phyloP scores from a whole-genome alignment of 2,888 invertebrate species.

The Xestia rhomboidea region DNA sequence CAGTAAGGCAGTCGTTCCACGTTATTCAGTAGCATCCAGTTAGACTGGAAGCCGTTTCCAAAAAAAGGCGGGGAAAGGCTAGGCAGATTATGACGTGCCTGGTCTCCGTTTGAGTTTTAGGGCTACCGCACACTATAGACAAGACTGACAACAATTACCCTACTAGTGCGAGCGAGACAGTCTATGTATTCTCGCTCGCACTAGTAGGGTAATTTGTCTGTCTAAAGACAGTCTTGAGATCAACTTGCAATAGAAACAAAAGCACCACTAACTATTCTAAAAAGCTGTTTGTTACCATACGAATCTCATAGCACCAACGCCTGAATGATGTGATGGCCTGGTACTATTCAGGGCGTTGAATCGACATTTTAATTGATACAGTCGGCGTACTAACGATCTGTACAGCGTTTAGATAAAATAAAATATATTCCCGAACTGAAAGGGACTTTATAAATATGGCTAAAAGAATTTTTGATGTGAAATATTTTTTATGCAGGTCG shows the following conservation, averaged over 20 bases:
- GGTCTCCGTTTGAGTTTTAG: not conserved
- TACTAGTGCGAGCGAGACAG: too few species aligned
- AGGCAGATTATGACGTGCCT: not conserved
- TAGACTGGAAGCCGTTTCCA: not conserved
- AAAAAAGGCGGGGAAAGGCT: not conserved
- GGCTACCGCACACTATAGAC: too few species aligned
- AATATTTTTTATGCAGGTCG: not conserved
- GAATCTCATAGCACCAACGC: conserved; percentile 35
- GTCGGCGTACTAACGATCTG: conserved; percentile 68
- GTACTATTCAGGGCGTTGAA: conserved; percentile 70
- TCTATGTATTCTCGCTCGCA: too few species aligned
- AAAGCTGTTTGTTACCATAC: not conserved
- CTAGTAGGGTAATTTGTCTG: too few species aligned
- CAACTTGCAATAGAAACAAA: not conserved
- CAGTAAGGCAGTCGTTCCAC: not conserved
- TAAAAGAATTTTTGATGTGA: conserved; percentile 15
- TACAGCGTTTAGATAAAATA: conserved; percentile 58
- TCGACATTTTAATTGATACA: conserved; percentile 77
- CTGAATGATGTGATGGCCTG: conserved; percentile 58
- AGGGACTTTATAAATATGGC: conserved; percentile 27
- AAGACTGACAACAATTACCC: too few species aligned
- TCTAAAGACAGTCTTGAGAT: not conserved
- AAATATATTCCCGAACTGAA: conserved; percentile 45
- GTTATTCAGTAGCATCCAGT: not conserved
- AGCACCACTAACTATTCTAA: not conserved